Evolutionary conservation across 2,797 vertebrate species (phyloP), one percentile per base, ranked within the genome.

Genomic region (Carapus acus): DNA sequence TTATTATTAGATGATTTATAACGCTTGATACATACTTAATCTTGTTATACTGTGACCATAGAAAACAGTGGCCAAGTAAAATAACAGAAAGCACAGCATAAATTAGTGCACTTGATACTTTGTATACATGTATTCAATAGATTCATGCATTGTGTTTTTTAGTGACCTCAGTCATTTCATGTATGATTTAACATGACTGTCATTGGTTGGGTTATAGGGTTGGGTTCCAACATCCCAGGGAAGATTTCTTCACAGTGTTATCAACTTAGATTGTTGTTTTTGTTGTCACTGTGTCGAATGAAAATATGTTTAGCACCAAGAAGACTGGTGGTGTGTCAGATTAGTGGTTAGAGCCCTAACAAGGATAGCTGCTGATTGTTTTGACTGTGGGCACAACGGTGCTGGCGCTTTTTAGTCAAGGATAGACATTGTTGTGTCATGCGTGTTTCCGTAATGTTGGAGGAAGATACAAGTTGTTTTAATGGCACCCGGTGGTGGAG

Each of bases 351-450:
- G 54, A 64, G 67, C 64, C 69, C 52, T 65, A 44, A 76, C 4
- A 62, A 63, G 54, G 76, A 76, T 60, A 76, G 67, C 55, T 70
- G 37, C 46, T 54, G 59, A 76, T 79, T 69, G 43, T 70, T 76
- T 61, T 79, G 69, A 59, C 58, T 47, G 34, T 41, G 52, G 37
- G 58, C 54, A 45, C 53, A 46, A 38, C 36, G 49, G 36, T 39
- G 21, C 63, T 84, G 77, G 71, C 69, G 79, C 83, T 80, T 84
- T 78, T n/a, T n/a, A n/a, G n/a, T n/a, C n/a, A n/a, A 78, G 68
- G 54, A 66, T 71, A 77, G 68, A 67, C 42, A 24, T 46, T 12
- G 31, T 29, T 29, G 6, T 64, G 54, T 71, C 65, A 56, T 69
- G 73, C 79, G 74, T 79, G 70, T 83, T 75, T 76, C 58, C 63